Evolutionary conservation across 2,797 vertebrate genomes (phyloP), one percentile per base, ranked within the genome.

Genomic region (Eulemur rubriventer): DNA sequence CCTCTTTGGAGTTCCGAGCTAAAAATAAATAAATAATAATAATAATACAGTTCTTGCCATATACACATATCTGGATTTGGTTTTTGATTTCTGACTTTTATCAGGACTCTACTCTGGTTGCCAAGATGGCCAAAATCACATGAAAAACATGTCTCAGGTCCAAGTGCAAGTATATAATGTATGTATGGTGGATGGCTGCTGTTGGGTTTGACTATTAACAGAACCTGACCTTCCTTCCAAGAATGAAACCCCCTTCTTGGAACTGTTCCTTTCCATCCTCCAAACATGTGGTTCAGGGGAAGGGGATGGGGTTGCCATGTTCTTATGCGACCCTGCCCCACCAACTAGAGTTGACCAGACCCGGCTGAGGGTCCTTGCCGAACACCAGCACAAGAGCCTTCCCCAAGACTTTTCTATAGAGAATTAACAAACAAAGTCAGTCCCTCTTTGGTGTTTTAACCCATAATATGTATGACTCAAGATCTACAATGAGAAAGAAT

Each of bases 71-170:
- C 35, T 79, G n/a, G n/a, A 46, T 86, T 59, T 43, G n/a, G 41
- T 48, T 81, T 92, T 92, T 78, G 55, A 78, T 80, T 46, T 84
- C 72, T 90, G 30, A 83, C 59, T 94, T 97, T 73, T 92, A 80
- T 70, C 41, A 89, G 69, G 4, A 85, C 26, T 84, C 48, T 46
- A 85, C 26, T 84, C 43, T 61, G 22, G 11, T 33, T 93, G 55
- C 22, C 30, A 70, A 91, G 28, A 75, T 69, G 35, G 59, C 14
- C 61, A 92, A 95, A 83, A 93, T 90, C 33, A 91, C 17, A 18
- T 55, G 48, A 91, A 75, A 91, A 78, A 61, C 2, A 6, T 72
- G 89, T 92, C 57, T 73, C 61, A 67, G 46, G 43, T 52, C 26
- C 67, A 18, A 73, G 43, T 72, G 41, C 30, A 70, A 70, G 17